A percentile compares a stretch with the other conserved stretches of the same genome.
phyloP scores from a whole-genome alignment of 2,113 vertebrate genomes.

The Ctenodactylus gundi region DNA sequence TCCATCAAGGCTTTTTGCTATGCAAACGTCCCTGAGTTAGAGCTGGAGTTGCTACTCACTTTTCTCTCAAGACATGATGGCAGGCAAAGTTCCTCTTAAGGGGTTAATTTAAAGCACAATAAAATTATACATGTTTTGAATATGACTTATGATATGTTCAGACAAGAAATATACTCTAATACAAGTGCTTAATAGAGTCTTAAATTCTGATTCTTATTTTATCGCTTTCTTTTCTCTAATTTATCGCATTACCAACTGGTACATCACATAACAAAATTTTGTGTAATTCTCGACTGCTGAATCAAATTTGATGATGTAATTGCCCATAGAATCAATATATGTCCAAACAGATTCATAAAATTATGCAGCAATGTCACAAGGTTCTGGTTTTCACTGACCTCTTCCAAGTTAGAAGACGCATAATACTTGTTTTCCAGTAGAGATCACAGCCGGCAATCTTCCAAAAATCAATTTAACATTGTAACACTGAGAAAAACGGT shows the following conservation, averaged over 20 bases:
- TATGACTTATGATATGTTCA: neutral
- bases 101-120: neutral
- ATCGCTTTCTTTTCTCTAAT: slow-evolving; percentile 1
- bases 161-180: neutral
- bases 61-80: neutral
- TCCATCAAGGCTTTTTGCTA: neutral
- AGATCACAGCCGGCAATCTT: slow-evolving; percentile 39
- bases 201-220: neutral
- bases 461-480: slow-evolving; percentile 48
- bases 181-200: neutral
- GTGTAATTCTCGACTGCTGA: slow-evolving; percentile 21
- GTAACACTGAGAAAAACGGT: neutral
- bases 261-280: neutral
- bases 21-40: neutral
- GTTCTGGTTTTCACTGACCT: neutral
- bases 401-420: neutral
- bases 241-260: neutral
- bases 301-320: neutral
- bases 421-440: slow-evolving; percentile 56
- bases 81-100: neutral
- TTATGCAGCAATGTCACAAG: neutral
- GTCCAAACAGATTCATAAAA: slow-evolving; percentile 42
- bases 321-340: neutral
- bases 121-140: neutral
- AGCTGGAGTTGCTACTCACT: neutral